Evolutionary conservation across 1,140 invertebrate species (phyloP).

Genomic region (Mamestra configurata): DNA sequence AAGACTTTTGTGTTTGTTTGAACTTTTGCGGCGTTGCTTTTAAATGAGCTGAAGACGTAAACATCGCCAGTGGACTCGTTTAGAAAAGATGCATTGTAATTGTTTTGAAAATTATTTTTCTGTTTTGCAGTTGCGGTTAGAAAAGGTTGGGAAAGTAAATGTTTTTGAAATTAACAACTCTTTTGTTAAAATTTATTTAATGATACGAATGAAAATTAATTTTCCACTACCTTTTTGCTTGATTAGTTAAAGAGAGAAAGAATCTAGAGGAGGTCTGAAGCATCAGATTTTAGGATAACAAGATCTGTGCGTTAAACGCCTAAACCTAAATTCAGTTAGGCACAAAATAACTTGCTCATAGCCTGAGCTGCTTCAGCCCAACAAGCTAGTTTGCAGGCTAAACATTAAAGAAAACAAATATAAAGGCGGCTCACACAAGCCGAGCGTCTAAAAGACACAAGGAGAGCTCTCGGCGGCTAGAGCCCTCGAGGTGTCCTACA

Average conservation of each 20-base stretch:
- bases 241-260: background rate
- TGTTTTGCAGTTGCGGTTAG: background rate
- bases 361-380: background rate
- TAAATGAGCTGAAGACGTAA: conserved; percentile 55
- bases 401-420: conserved; percentile 60
- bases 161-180: background rate
- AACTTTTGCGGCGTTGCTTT: conserved; percentile 60
- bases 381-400: conserved; percentile 11
- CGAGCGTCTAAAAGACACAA: conserved; percentile 71
- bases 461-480: conserved; percentile 74
- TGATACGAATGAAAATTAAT: background rate
- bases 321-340: background rate
- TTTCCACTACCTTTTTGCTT: background rate
- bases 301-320: background rate
- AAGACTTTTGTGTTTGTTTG: conserved; percentile 68
- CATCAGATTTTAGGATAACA: background rate
- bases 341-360: background rate
- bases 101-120: conserved; percentile 22
- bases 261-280: background rate
- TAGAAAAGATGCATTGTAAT: conserved; percentile 36
- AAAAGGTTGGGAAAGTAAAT: background rate
- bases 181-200: background rate
- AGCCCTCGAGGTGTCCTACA: conserved; percentile 70
- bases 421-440: conserved; percentile 64
- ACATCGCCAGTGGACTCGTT: conserved; percentile 41